Evolutionary conservation across 2,797 vertebrate genomes (phyloP).

Genomic region (Mionectes olivaceus): DNA sequence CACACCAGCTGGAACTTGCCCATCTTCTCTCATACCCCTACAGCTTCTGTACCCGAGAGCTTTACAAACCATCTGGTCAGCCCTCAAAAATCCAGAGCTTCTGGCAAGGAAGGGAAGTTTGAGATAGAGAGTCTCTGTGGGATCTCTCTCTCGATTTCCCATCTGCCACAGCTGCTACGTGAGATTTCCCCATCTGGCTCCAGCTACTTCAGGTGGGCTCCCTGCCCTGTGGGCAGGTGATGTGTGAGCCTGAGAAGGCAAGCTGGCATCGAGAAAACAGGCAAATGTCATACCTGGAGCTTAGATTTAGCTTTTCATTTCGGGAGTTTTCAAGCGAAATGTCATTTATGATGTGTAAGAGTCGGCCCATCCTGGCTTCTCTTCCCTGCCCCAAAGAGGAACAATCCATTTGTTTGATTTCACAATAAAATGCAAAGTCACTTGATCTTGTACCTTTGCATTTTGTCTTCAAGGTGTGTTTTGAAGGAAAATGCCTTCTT

Average conservation of each 20-base stretch:
- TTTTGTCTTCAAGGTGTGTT: background rate
- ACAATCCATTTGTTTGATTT: background rate
- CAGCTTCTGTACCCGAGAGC: background rate
- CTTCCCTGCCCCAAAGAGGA: background rate
- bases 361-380: rapidly evolving
- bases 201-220: background rate
- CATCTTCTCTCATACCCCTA: background rate
- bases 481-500: background rate
- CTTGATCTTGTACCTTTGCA: background rate
- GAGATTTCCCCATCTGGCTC: conserved; percentile 32
- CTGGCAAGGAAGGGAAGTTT: background rate
- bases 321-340: background rate
- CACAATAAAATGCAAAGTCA: background rate
- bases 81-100: background rate
- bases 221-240: background rate
- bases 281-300: background rate
- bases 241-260: background rate
- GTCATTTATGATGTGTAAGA: background rate
- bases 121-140: conserved; percentile 6
- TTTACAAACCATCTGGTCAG: conserved; percentile 3
- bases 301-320: rapidly evolving
- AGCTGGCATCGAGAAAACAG: background rate
- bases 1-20: background rate
- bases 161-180: background rate
- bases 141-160: background rate